Evolutionary conservation across 2,113 vertebrate genomes (phyloP).

Genomic region (Motacilla tschutschensis): DNA sequence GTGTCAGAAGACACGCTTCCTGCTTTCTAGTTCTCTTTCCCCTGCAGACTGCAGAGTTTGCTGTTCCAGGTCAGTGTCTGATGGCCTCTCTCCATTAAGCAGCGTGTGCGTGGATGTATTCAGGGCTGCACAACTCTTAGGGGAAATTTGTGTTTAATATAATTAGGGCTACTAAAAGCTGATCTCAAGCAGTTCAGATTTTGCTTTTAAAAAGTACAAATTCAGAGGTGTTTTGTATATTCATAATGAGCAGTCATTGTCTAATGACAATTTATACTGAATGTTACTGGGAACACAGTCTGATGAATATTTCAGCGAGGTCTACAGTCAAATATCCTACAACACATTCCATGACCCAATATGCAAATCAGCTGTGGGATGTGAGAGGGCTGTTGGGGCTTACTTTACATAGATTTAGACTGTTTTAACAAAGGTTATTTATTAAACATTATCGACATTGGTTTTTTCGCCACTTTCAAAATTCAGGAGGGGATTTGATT

Average conservation of each 20-base stretch:
- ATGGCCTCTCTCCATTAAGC: not conserved
- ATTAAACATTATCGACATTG: conserved; percentile 54
- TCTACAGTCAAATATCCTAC: conserved; percentile 49
- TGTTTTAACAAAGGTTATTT: conserved; percentile 60
- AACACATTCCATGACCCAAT: conserved; percentile 52
- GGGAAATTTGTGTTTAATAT: not conserved
- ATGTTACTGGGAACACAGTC: not conserved
- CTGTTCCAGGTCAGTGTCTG: not conserved
- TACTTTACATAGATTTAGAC: conserved; percentile 47
- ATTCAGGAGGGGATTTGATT: conserved; percentile 39
- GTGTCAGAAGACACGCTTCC: not conserved
- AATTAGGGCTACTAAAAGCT: not conserved
- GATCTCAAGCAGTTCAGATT: not conserved
- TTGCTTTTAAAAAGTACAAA: not conserved
- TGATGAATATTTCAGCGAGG: conserved; percentile 27
- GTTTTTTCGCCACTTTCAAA: conserved; percentile 19
- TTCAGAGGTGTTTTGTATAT: not conserved
- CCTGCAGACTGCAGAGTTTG: not conserved
- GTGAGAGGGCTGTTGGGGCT: conserved; percentile 30
- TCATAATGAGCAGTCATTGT: not conserved
- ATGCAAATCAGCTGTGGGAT: conserved; percentile 57
- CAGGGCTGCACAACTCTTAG: not conserved
- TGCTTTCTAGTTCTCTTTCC: not conserved
- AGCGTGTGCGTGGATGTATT: accelerated
- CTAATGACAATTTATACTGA: not conserved